Evolutionary conservation across 2,797 vertebrate genomes (phyloP), one percentile per base, ranked within the genome.

Genomic region (Micromesistius poutassou): DNA sequence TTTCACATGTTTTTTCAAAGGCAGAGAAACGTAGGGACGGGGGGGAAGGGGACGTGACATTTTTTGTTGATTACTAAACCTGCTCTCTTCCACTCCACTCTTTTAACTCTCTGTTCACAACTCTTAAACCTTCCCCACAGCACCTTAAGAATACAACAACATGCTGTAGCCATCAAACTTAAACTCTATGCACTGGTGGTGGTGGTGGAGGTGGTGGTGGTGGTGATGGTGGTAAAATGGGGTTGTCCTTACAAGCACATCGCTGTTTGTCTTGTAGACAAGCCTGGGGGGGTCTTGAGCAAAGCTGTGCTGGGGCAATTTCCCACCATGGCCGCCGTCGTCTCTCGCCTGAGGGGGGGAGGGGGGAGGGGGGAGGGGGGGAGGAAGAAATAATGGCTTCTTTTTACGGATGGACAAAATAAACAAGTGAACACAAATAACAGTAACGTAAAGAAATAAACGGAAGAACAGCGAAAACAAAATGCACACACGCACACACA

Each of bases 241-340:
- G 94, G 95, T 90, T 87, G 95, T 93, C 96, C 98, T 99, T 99
- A 99, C 98, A 99, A 99, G 97, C 94, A 98, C 96, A 96, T 99
- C 97, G 98, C 96, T 97, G 97, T 98, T 98, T 97, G 96, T 97
- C 97, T 98, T 98, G 97, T 97, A 98, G 96, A 97, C 97, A 98
- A 99, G 96, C 96, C 97, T 97, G 96, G 98, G 95, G 94, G 97
- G 97, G 96, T 99, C 97, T 97, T 98, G 97, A 98, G 97, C 94
- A 97, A 96, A 98, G 97, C 96, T 96, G 95, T 96, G 97, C 96
- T 96, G 96, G 94, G 96, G 97, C 89, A 98, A 97, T 97, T 95
- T 97, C 95, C 96, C 96, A 97, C 95, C 96, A 95, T 95, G 96
- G 96, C 97, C 96, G 95, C 97, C 97, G 96, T 98, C 97, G 95